Conservation (phyloP, 2,888 invertebrate species). For the Protodeltote pygarga region DNA sequence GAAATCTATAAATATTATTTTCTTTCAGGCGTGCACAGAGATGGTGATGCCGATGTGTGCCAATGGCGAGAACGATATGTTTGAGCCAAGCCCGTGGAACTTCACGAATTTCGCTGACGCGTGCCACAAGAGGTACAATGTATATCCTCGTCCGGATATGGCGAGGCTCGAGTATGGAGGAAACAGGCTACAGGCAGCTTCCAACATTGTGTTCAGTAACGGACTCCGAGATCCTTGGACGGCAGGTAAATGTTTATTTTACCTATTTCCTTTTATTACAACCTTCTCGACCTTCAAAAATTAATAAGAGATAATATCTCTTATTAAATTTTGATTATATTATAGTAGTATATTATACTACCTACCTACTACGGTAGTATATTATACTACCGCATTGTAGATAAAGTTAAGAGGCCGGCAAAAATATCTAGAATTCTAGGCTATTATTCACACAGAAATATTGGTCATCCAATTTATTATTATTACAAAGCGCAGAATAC, state of each 20-base stretch:
- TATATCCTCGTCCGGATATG: constrained; percentile 89
- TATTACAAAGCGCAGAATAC: too few relatives aligned
- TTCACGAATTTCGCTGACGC: constrained; percentile 87
- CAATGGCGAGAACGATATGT: constrained; percentile 93
- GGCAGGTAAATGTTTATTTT: constrained; percentile 85
- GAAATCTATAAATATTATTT: background rate
- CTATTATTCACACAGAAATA: too few relatives aligned
- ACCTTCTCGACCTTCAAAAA: too few relatives aligned
- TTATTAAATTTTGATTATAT: too few relatives aligned
- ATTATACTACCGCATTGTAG: too few relatives aligned
- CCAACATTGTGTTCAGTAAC: constrained; percentile 93
- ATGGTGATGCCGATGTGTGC: constrained; percentile 98
- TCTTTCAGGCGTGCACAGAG: constrained; percentile 93
- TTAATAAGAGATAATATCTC: too few relatives aligned
- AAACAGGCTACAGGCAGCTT: constrained; percentile 88
- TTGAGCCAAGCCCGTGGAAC: constrained; percentile 92
- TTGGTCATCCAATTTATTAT: too few relatives aligned
- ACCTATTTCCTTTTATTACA: too few relatives aligned
- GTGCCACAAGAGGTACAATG: constrained; percentile 91
- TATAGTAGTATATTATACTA: too few relatives aligned
- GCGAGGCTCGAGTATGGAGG: constrained; percentile 94
- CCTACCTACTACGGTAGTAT: too few relatives aligned
- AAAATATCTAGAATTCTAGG: too few relatives aligned
- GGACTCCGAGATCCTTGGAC: constrained; percentile 96
- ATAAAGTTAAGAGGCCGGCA: too few relatives aligned